Conservation (phyloP, 1,140 invertebrate species). For the Musca domestica region DNA sequence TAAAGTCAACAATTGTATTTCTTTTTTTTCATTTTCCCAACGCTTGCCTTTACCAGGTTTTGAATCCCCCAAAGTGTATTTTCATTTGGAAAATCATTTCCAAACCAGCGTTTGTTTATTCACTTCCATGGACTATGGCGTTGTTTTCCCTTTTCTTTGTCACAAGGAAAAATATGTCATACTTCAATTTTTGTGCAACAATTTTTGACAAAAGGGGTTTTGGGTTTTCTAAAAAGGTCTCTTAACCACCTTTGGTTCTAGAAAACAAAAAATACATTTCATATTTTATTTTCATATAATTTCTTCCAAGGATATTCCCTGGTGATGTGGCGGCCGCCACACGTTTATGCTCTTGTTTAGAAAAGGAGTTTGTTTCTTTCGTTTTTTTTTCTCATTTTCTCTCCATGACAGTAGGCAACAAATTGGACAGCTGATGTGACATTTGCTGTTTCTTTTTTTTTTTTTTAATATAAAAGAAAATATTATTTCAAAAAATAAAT, state of each 20-base stretch:
- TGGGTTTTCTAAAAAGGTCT: no score
- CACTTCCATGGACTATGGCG: neutral
- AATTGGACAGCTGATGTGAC: slow-evolving; percentile 11
- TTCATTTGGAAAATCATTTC: slow-evolving; percentile 4
- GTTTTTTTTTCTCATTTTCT: no score
- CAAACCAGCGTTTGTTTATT: neutral
- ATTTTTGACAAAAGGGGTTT: no score
- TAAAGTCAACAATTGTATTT: neutral
- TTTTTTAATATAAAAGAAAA: no score
- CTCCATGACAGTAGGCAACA: neutral
- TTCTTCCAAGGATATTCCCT: neutral
- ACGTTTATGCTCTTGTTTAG: no score
- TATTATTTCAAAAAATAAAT: no score
- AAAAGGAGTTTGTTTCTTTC: neutral
- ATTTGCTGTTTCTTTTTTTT: neutral
- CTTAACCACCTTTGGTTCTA: no score
- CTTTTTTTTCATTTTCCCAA: neutral
- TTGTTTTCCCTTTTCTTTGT: neutral
- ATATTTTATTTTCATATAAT: no score
- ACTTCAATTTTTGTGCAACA: no score
- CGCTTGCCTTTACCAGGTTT: neutral
- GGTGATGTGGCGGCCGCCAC: neutral
- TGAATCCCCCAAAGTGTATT: slow-evolving; percentile 16
- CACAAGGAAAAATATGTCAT: neutral
- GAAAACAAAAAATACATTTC: no score